Conservation (phyloP, 2,888 invertebrate genomes). For the Parnassius glacialis region DNA sequence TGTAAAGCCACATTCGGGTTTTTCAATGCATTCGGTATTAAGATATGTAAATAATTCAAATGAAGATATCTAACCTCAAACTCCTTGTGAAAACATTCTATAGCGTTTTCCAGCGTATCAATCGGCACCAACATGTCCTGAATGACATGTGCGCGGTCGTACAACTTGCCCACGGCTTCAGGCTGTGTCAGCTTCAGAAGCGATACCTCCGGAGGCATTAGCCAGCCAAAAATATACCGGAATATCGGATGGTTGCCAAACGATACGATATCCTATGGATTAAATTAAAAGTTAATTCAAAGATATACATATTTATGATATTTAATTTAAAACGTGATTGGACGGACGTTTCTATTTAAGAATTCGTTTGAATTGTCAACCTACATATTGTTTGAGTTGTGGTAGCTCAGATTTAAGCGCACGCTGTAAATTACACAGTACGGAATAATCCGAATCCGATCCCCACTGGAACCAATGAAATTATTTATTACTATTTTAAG, state of each 20-base stretch:
- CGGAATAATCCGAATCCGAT: too few relatives aligned
- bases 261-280: conserved; percentile 86
- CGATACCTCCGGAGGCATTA: conserved; percentile 91
- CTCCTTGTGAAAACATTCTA: conserved; percentile 84
- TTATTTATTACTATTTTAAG: too few relatives aligned
- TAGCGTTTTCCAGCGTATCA: conserved; percentile 77
- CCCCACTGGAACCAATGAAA: too few relatives aligned
- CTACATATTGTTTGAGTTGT: too few relatives aligned
- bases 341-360: too few relatives aligned
- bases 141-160: conserved; percentile 88
- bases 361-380: too few relatives aligned
- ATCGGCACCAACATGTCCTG: conserved; percentile 91
- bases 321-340: too few relatives aligned
- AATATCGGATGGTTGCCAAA: conserved; percentile 89
- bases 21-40: too few relatives aligned
- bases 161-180: conserved; percentile 84
- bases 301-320: too few relatives aligned
- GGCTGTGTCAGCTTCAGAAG: conserved; percentile 89
- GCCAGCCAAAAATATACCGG: conserved; percentile 88
- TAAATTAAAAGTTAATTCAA: conserved; percentile 6
- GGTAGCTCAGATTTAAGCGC: too few relatives aligned
- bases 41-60: background rate
- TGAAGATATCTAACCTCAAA: conserved; percentile 74
- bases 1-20: too few relatives aligned
- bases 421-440: too few relatives aligned